Base-by-base conservation (phyloP, 2,888 invertebrate species). In the Rhopalosiphum nymphaeae region DNA sequence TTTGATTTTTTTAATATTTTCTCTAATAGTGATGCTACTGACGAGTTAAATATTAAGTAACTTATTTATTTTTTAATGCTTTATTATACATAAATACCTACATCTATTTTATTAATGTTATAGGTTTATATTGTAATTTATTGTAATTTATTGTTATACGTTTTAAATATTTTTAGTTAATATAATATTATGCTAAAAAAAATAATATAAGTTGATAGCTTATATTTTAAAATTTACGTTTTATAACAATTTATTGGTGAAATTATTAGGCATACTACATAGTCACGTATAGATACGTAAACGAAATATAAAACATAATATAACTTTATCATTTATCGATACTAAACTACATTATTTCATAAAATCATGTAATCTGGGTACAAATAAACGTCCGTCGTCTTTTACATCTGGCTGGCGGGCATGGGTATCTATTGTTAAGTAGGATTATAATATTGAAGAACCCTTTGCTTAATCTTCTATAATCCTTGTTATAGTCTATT, bases 381-480 rank as follows among this genome's bases (percentile, higher is more conserved):
- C 86, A 61, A 49, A 85, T 57, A 44, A 89, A 90, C 36, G 84
- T 42, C 25, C n/a, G 78, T 78, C 85, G 84, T 93, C 46, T 89
- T 92, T 88, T 78, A 46, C 89, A 57, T 93, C 93, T 89, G 89
- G 57, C 89, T 29, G 46, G n/a, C 36, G 89, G 88, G 36, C 21
- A 36, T 78, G 36, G 89, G 84, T 57, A 85, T 78, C 78, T 78
- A 78, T 93, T 87, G 85, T 89, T n/a, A 56, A 89, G 89, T 56
- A 89, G 93, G 93, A 93, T 93, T 93, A 93, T 85, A 78, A 78
- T 78, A 44, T 57, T 11, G 57, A 85, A 93, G 57, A 90, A 93
- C 93, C 93, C 93, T 90, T 93, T 89, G 57, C 85, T 85, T 85
- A 89, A 93, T 93, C 36, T 85, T 93, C 36, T 46, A 57, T 93